These are phyloP conservation scores for Carassius gibelio DNA, from an alignment of 2,113 vertebrate species.

Conservation along the genomic window DNA sequence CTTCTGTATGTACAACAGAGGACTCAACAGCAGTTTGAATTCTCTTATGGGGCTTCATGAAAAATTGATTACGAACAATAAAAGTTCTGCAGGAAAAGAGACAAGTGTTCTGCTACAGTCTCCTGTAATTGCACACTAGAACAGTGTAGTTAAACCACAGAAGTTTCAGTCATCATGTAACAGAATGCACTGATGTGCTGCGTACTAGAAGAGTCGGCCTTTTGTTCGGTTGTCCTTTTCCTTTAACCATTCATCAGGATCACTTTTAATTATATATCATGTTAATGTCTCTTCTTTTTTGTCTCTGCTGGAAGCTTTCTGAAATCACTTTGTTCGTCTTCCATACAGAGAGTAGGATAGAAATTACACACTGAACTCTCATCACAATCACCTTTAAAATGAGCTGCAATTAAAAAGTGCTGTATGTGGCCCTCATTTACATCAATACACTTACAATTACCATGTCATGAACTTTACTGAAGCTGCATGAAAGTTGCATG, in stretches of 20 bases:
- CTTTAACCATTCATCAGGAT: conserved; percentile 2
- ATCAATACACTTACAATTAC: neutral
- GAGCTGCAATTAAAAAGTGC: neutral
- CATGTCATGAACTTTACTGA: conserved; percentile 13
- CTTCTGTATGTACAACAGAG: neutral
- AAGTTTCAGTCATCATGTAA: neutral
- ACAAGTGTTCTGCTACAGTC: neutral
- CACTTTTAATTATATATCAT: conserved; percentile 21
- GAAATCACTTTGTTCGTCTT: neutral
- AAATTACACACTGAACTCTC: neutral
- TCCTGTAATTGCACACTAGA: conserved; percentile 10
- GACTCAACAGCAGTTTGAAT: neutral
- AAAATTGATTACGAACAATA: neutral
- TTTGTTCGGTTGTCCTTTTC: conserved; percentile 5
- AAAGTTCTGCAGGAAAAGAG: conserved; percentile 17
- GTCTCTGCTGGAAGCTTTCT: neutral
- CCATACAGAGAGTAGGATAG: neutral
- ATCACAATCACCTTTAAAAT: neutral
- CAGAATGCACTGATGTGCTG: neutral
- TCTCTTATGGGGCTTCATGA: neutral
- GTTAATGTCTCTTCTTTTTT: neutral
- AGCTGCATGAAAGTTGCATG: neutral
- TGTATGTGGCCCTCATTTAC: conserved; percentile 10
- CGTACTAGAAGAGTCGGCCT: neutral
- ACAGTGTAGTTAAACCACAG: neutral